Base-by-base conservation (phyloP, 2,113 vertebrate genomes). In the Fulmarus glacialis region DNA sequence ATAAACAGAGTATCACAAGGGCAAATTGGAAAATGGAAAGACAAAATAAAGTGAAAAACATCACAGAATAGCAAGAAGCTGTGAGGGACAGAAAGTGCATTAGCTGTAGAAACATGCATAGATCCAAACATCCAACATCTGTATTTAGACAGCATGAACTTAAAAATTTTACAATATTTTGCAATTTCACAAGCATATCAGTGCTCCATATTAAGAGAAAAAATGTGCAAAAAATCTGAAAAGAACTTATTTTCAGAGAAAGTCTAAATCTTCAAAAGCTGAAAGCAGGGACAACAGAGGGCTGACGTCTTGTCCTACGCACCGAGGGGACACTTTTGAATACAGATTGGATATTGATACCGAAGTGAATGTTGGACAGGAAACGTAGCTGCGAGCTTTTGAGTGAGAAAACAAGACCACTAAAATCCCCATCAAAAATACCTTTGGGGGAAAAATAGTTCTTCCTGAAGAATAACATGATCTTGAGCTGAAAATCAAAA, bases 1-100 rank as follows among this genome's bases (percentile, higher is more conserved):
- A 71, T 84, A 90, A 92, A 83, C 24, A 86, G 66, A 58, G 89
- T 89, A 63, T 90, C 63, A 83, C 42, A 91, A 47, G 15, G 22
- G 21, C 12, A 94, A 93, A 87, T 18, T 62, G 29, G 27, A 95
- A 97, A 92, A 74, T 26, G 10, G 50, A 89, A 90, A 91, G 38
- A 86, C 48, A 87, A 80, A 53, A 79, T 53, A 42, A 86, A 87
- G 32, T 36, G 30, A 88, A 53, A 92, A 92, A 87, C 75, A 42
- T 66, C n/a, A 38, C 2, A 74, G 55, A 88, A 86, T 17, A 38
- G 5, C 30, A 87, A 87, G 38, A 63, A 81, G 13, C 29, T 82
- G 23, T 63, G 75, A 73, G 36, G 29, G 50, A 78, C 32, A 74
- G 22, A 53, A 82, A 82, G 12, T 21, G 4, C 4, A 58, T 62